phyloP scores from a whole-genome alignment of 2,797 vertebrate genomes.

The Dryobates pubescens region DNA sequence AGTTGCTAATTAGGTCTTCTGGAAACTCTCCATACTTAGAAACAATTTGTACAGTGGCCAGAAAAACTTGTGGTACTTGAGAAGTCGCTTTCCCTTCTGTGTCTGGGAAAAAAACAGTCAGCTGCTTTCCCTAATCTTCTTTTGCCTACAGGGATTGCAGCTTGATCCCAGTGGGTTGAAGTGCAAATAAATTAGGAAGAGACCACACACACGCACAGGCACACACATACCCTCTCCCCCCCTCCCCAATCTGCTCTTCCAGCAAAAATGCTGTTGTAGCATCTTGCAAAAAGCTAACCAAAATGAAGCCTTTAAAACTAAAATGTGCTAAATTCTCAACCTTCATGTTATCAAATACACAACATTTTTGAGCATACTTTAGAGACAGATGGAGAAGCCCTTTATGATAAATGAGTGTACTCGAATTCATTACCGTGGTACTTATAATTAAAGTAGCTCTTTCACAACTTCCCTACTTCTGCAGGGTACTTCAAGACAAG shows the following conservation, averaged over 20 bases:
- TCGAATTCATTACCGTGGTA: constrained; percentile 81
- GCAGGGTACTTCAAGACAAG: constrained; percentile 58
- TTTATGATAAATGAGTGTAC: constrained; percentile 81
- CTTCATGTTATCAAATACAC: constrained; percentile 79
- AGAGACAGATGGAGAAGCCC: constrained; percentile 81
- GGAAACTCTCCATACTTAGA: constrained; percentile 80
- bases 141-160: constrained; percentile 78
- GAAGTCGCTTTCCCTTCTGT: constrained; percentile 77
- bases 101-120: constrained; percentile 73
- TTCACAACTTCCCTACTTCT: constrained; percentile 73
- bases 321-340: constrained; percentile 70
- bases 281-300: constrained; percentile 4
- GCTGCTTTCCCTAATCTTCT: constrained; percentile 74
- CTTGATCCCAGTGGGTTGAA: constrained; percentile 76
- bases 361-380: constrained; percentile 79
- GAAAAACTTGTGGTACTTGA: constrained; percentile 78
- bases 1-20: constrained; percentile 86
- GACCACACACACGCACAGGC: constrained; percentile 76
- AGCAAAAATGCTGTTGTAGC: constrained; percentile 41
- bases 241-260: neutral
- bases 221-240: neutral
- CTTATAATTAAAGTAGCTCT: constrained; percentile 80
- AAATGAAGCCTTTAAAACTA: constrained; percentile 50
- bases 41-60: constrained; percentile 83
- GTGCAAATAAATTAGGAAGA: constrained; percentile 81